Conservation (phyloP, 2,113 vertebrate species). For the Poeciliopsis turrubarensis region DNA sequence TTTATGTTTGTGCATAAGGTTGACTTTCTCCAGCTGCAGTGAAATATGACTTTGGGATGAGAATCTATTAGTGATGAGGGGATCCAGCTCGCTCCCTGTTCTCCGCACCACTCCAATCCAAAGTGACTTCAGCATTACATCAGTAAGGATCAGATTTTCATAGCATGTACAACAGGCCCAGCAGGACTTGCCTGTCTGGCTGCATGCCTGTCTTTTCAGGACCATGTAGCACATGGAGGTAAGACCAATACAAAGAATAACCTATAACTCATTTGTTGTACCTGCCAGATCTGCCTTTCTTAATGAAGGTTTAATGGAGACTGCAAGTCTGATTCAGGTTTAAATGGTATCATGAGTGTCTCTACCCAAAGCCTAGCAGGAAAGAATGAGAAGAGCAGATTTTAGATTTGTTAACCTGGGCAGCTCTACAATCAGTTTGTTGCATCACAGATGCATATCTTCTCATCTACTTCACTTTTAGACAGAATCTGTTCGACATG, state of each 20-base stretch:
- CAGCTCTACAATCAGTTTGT: not conserved
- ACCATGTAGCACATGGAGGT: not conserved
- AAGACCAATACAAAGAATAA: not conserved
- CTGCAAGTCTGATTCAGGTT: not conserved
- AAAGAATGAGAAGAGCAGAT: not conserved
- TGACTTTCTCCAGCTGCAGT: not conserved
- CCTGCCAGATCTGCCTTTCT: not conserved
- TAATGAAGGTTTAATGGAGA: not conserved
- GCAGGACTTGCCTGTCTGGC: slow-evolving; percentile 28
- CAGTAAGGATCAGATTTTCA: slow-evolving; percentile 39
- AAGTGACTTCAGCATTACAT: slow-evolving; percentile 44
- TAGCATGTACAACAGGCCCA: slow-evolving; percentile 28
- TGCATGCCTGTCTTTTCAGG: not conserved
- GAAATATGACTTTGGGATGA: slow-evolving; percentile 6
- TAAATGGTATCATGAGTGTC: not conserved
- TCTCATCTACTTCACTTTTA: not conserved
- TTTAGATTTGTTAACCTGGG: not conserved
- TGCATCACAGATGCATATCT: not conserved
- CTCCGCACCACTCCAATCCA: slow-evolving; percentile 1
- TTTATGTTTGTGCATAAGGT: not conserved
- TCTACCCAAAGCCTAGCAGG: not conserved
- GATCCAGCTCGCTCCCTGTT: slow-evolving; percentile 6
- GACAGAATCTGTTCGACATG: slow-evolving; percentile 1
- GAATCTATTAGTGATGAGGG: slow-evolving; percentile 16
- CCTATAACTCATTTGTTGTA: not conserved